Conservation (phyloP, 2,888 invertebrate genomes). For the Frankliniella intonsa region DNA sequence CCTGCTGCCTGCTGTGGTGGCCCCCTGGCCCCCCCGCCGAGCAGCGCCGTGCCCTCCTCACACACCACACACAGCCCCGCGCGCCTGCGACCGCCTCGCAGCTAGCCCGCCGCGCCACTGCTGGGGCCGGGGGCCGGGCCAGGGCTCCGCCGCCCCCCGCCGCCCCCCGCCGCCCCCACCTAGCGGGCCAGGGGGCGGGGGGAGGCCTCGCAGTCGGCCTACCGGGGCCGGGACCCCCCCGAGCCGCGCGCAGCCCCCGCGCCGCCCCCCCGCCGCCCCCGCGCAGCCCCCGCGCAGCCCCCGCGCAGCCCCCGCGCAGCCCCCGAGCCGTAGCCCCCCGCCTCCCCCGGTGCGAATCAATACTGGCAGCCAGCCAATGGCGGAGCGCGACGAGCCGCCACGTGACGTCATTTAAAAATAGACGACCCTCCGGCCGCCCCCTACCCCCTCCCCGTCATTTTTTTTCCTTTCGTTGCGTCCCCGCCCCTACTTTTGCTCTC, state of each 20-base stretch:
- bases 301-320: no score
- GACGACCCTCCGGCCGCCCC: slow-evolving; percentile 46
- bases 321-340: slow-evolving; percentile 42
- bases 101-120: not conserved
- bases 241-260: slow-evolving; percentile 47
- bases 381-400: slow-evolving; percentile 36
- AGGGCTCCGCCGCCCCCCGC: slow-evolving; percentile 30
- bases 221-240: slow-evolving; percentile 40
- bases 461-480: slow-evolving; percentile 37
- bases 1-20: slow-evolving; percentile 35
- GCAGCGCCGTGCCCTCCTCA: slow-evolving; percentile 41
- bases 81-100: slow-evolving; percentile 30
- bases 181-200: no score
- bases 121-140: not conserved
- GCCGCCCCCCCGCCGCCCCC: slow-evolving; percentile 46
- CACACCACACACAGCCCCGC: slow-evolving; percentile 41
- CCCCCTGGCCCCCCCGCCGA: slow-evolving; percentile 37
- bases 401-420: slow-evolving; percentile 36
- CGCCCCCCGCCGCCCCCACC: slow-evolving; percentile 32
- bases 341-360: slow-evolving; percentile 33
- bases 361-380: slow-evolving; percentile 35
- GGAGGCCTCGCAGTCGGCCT: no score
- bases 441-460: slow-evolving; percentile 50
- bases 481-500: not conserved
- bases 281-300: no score